Base-by-base conservation (phyloP, 2,797 vertebrate species). In the Melanotaenia nigrans region DNA sequence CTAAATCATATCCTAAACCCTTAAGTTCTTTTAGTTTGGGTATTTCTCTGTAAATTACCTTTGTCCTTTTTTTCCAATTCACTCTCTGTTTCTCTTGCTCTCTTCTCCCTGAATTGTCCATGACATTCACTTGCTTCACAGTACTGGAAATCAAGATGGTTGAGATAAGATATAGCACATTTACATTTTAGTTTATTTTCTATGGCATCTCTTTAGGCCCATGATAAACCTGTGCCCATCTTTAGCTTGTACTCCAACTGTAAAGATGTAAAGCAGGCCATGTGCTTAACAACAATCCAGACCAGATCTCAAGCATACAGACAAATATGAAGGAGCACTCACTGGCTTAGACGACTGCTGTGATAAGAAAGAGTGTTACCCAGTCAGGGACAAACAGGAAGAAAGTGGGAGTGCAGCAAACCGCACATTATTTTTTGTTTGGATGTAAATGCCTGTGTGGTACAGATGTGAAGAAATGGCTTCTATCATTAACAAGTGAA, bases 361-460 rank as follows among this genome's bases (percentile, higher is more conserved):
- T 62, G 80, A 89, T 82, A 85, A 84, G 85, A 81, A 87, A 83
- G 74, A 89, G 82, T 81, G 85, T 84, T 79, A 71, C 77, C 83
- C 81, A 80, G 78, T 69, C 79, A 73, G 83, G 82, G 79, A 90
- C 87, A 87, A 89, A 90, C 81, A 84, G 86, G 86, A 85, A 87
- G 82, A 89, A 81, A 85, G 84, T 84, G 78, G 89, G 85, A 89
- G 87, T 82, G 84, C 71, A 70, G 79, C 71, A 88, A 90, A 87
- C 79, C 45, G 53, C 67, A 69, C 72, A 87, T 90, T 92, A 92
- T 93, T 91, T 93, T 94, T 92, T 93, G 91, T 93, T 93, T 92
- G 82, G 86, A 92, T 92, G 90, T 89, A 88, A 92, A 94, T 85
- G 87, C 87, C 86, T 90, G 86, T 86, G 86, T 85, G 82, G 90